Base-by-base conservation (phyloP, 2,113 vertebrate genomes). In the Chaetorhynchus papuensis region DNA sequence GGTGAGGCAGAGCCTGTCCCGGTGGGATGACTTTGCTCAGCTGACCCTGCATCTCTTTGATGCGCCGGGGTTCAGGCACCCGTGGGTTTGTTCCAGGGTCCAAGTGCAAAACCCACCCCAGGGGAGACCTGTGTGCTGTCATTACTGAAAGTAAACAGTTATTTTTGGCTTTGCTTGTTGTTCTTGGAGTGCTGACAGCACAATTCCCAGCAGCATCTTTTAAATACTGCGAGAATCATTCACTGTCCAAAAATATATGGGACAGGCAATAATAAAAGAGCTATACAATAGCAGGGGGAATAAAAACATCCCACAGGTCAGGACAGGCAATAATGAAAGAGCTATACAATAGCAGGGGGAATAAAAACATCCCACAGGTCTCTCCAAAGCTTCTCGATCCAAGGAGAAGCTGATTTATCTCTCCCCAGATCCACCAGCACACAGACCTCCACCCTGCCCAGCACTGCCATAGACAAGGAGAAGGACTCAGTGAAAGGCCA, bases 151-250 rank as follows among this genome's bases (percentile, higher is more conserved):
- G 87, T 23, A 91, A 95, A 93, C 79, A 89, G 88, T 91, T 95
- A 96, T 96, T 97, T 96, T 92, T 95, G 83, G 91, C 83, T 89
- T 88, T 87, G 63, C 39, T 86, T 5, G 2, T 87, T 83, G 91
- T 89, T 96, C 92, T 96, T 97, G 96, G 96, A 95, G 65, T 64
- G 80, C 91, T 90, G 96, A 96, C 95, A 97, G 87, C 72, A 54
- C 96, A 79, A 87, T 94, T 96, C 97, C 93, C 96, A 89, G 85
- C 2, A n/a, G 93, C 31, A 83, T 80, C 91, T 86, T 90, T 91
- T 83, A 91, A 96, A 96, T 91, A 91, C 47, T 2, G 66, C 21
- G 0, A 92, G 72, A 89, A 81, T 69, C 86, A 37, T 66, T 94
- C 84, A 47, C 70, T 85, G 76, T 78, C 87, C 96, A 77, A 93